Evolutionary conservation across 2,888 invertebrate genomes (phyloP).

Genomic region (Alentia gelatinosa): DNA sequence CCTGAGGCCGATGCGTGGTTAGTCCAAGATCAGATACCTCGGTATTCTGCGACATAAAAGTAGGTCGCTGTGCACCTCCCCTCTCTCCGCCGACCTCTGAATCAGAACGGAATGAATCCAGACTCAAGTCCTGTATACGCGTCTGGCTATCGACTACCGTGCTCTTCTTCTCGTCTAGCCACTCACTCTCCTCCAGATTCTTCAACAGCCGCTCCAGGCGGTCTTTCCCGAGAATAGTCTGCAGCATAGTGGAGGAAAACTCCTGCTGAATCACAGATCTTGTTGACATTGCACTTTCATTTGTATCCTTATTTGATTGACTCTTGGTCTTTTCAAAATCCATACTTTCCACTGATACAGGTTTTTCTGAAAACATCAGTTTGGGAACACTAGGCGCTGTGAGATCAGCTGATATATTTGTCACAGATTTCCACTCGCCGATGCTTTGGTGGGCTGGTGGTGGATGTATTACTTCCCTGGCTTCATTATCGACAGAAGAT

Average conservation of each 20-base stretch:
- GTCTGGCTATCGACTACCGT: background rate
- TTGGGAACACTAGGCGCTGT: background rate
- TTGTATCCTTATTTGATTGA: background rate
- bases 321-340: background rate
- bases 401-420: background rate
- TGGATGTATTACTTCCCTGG: background rate
- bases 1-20: background rate
- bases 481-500: background rate
- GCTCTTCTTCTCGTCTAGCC: background rate
- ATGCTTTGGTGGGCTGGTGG: too few relatives aligned
- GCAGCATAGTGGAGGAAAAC: background rate
- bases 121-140: background rate
- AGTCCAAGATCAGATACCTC: background rate
- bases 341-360: background rate
- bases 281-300: background rate
- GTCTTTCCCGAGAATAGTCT: conserved; percentile 57
- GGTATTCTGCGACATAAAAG: background rate
- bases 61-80: background rate
- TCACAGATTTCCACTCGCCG: background rate
- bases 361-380: background rate
- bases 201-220: conserved; percentile 56
- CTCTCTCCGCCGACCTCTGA: background rate
- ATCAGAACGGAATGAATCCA: background rate
- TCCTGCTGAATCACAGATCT: background rate
- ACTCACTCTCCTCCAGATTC: conserved; percentile 60